phyloP scores from a whole-genome alignment of 2,113 vertebrate species.

The Nanorana parkeri region DNA sequence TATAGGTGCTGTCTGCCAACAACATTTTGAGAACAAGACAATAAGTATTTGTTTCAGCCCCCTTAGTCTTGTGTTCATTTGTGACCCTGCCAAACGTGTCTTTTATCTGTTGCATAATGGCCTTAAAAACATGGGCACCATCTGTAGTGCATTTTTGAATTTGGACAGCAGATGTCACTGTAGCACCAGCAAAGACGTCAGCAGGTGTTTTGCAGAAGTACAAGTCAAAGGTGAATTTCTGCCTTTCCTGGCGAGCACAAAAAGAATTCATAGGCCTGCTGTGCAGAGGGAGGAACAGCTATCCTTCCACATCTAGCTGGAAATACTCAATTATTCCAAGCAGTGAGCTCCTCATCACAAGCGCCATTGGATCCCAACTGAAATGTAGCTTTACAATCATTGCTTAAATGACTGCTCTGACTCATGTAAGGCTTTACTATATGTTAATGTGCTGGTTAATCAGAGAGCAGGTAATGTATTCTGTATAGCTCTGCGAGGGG shows the following conservation, averaged over 20 bases:
- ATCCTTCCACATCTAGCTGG: constrained; percentile 35
- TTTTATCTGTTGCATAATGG: too few relatives aligned
- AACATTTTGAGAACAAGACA: too few relatives aligned
- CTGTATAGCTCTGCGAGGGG: background rate
- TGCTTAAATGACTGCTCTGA: constrained; percentile 45
- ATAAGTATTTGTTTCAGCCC: too few relatives aligned
- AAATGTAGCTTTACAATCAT: constrained; percentile 53
- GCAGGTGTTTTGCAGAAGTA: constrained; percentile 32
- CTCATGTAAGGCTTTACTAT: constrained; percentile 35
- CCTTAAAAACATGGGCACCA: background rate
- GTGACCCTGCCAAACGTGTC: too few relatives aligned
- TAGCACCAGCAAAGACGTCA: background rate
- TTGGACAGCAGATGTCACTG: constrained; percentile 28
- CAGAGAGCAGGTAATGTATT: constrained; percentile 43
- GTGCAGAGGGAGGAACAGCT: constrained; percentile 35
- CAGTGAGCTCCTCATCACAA: constrained; percentile 50
- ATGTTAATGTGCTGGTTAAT: constrained; percentile 47
- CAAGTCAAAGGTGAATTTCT: constrained; percentile 47
- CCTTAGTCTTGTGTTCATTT: too few relatives aligned
- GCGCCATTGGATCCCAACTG: constrained; percentile 43
- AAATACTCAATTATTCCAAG: constrained; percentile 50
- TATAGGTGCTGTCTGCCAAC: too few relatives aligned
- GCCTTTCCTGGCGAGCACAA: background rate
- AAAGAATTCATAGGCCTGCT: constrained; percentile 32
- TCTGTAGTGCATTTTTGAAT: background rate